Evolutionary conservation across 2,797 vertebrate species (phyloP).

Genomic region (Cephalopachus bancanus): DNA sequence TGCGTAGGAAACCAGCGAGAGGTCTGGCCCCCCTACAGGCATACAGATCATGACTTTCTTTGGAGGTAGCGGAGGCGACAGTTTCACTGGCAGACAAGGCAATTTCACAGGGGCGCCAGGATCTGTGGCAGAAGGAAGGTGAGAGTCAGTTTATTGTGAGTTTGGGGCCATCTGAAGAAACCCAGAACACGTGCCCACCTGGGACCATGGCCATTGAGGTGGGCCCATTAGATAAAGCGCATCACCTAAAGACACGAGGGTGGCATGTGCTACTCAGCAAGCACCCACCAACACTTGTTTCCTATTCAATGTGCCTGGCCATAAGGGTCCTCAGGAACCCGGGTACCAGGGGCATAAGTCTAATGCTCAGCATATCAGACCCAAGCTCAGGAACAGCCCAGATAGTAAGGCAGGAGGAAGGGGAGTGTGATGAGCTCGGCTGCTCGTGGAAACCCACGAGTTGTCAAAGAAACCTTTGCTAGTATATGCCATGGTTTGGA

Average conservation of each 20-base stretch:
- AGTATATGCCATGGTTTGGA: neutral
- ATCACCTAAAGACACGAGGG: neutral
- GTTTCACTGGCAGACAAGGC: conserved; percentile 96
- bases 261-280: rapidly evolving
- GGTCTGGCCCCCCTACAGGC: conserved; percentile 95
- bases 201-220: neutral
- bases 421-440: rapidly evolving
- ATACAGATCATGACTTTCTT: conserved; percentile 99
- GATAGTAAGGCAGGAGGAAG: neutral
- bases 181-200: neutral
- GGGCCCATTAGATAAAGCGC: neutral
- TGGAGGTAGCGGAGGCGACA: conserved; percentile 98
- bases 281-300: neutral
- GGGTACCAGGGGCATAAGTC: neutral
- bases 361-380: neutral
- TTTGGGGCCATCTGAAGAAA: neutral
- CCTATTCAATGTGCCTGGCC: neutral
- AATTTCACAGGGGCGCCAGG: conserved; percentile 97
- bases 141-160: conserved; percentile 73
- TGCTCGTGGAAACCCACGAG: neutral
- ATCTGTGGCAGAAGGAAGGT: conserved; percentile 90
- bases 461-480: neutral
- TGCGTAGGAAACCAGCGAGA: conserved; percentile 91
- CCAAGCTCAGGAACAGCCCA: neutral
- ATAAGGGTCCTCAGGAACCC: rapidly evolving